A percentile compares a stretch with the other conserved stretches of the same genome.
These are phyloP conservation scores for Sympetrum striolatum DNA, from an alignment of 2,888 invertebrate species.

Conservation along the genomic window DNA sequence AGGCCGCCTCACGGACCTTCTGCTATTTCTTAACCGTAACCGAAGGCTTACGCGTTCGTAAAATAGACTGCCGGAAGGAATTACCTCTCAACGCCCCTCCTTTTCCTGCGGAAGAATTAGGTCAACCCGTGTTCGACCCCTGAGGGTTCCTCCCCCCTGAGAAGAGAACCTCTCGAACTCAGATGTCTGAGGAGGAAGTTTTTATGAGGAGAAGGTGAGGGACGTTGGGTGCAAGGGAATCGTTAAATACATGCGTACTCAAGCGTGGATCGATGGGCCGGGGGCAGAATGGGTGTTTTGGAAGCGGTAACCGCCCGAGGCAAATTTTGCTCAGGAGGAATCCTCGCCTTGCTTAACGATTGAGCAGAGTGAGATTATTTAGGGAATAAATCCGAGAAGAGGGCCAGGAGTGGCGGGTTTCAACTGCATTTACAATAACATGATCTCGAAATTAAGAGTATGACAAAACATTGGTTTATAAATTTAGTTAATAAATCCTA, in stretches of 20 bases:
- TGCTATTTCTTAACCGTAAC: neutral
- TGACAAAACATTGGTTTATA: no score
- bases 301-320: no score
- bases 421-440: no score
- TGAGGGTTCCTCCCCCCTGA: neutral
- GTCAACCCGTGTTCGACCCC: neutral
- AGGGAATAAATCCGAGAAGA: no score
- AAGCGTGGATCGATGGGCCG: no score
- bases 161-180: neutral
- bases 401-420: no score
- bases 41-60: neutral
- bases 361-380: no score
- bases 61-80: neutral
- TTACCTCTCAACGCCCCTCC: neutral
- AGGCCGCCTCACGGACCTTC: neutral
- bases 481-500: no score
- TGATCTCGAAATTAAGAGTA: no score
- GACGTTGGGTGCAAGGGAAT: neutral
- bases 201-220: neutral
- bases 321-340: no score
- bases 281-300: no score
- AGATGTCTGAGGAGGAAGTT: neutral
- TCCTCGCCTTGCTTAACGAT: no score
- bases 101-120: neutral
- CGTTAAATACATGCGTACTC: neutral